Conservation (phyloP, 2,797 vertebrate genomes). For the Typhlichthys eigenmanni region DNA sequence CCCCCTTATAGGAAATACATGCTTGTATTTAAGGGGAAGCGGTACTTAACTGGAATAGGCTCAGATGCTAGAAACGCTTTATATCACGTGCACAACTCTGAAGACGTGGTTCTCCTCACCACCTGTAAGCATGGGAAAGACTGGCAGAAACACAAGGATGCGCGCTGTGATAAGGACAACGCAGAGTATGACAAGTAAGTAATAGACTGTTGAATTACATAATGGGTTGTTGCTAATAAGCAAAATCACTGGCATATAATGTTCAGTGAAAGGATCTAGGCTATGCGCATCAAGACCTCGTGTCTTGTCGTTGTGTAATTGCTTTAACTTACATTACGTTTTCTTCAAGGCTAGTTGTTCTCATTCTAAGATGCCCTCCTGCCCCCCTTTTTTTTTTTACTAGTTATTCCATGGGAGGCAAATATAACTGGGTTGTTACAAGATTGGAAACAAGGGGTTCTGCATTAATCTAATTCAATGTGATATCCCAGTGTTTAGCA, state of each 20-base stretch:
- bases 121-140: conserved; percentile 99
- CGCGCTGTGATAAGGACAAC: conserved; percentile 95
- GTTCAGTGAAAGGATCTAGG: too few species aligned
- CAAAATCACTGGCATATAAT: too few species aligned
- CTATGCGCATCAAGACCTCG: too few species aligned
- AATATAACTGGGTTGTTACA: conserved; percentile 31
- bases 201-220: neutral
- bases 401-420: conserved; percentile 28
- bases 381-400: conserved; percentile 40
- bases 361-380: conserved; percentile 26
- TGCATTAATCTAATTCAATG: conserved; percentile 30
- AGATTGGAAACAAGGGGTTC: conserved; percentile 28
- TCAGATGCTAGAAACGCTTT: conserved; percentile 98
- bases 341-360: conserved; percentile 5
- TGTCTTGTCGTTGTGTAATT: too few species aligned
- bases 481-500: conserved; percentile 24
- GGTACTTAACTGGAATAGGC: conserved; percentile 98
- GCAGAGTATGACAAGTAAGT: conserved; percentile 97
- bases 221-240: too few species aligned
- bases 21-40: conserved; percentile 98
- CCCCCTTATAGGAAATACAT: conserved; percentile 98
- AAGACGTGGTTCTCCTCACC: conserved; percentile 96
- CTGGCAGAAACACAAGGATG: conserved; percentile 99
- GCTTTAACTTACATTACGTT: neutral
- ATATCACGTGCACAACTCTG: conserved; percentile 96